A percentile compares a stretch with the other conserved stretches of the same genome.
Evolutionary conservation across 1,140 invertebrate genomes (phyloP).

Genomic region (Centruroides vittatus): DNA sequence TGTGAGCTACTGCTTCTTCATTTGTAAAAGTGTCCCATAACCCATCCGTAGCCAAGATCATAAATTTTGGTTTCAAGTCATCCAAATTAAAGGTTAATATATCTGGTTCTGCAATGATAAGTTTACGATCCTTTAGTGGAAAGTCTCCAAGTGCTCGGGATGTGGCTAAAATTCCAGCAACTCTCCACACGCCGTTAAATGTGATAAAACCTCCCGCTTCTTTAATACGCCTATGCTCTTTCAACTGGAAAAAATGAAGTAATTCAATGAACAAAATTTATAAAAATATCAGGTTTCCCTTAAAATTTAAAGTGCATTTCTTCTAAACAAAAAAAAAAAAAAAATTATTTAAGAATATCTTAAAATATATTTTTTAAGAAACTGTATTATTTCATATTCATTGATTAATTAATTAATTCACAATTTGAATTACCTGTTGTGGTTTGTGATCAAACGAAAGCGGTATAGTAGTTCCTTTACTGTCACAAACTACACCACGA

Average conservation of each 20-base stretch:
- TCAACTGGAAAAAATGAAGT: slow-evolving; percentile 36
- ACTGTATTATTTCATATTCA: no score
- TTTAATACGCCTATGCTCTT: slow-evolving; percentile 72
- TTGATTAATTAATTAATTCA: no score
- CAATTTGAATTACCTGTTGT: slow-evolving; percentile 50
- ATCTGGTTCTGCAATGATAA: slow-evolving; percentile 89
- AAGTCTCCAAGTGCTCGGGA: slow-evolving; percentile 89
- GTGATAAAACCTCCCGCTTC: slow-evolving; percentile 85
- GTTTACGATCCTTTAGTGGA: slow-evolving; percentile 81
- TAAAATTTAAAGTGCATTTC: no score
- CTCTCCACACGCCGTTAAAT: slow-evolving; percentile 91
- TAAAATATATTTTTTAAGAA: no score
- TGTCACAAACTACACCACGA: slow-evolving; percentile 84
- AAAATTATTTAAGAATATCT: no score
- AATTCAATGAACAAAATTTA: background rate
- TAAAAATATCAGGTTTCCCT: background rate
- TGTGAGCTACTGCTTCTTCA: slow-evolving; percentile 80
- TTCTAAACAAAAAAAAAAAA: no score
- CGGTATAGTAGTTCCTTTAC: slow-evolving; percentile 71
- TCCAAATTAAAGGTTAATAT: slow-evolving; percentile 74
- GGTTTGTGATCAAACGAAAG: slow-evolving; percentile 94
- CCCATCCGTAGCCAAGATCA: slow-evolving; percentile 86
- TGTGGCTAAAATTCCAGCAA: slow-evolving; percentile 88
- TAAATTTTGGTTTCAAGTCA: slow-evolving; percentile 60
- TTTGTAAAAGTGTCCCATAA: slow-evolving; percentile 91